Base-by-base conservation (phyloP, 2,888 invertebrate species). In the Trypoxylon attenuatum region DNA sequence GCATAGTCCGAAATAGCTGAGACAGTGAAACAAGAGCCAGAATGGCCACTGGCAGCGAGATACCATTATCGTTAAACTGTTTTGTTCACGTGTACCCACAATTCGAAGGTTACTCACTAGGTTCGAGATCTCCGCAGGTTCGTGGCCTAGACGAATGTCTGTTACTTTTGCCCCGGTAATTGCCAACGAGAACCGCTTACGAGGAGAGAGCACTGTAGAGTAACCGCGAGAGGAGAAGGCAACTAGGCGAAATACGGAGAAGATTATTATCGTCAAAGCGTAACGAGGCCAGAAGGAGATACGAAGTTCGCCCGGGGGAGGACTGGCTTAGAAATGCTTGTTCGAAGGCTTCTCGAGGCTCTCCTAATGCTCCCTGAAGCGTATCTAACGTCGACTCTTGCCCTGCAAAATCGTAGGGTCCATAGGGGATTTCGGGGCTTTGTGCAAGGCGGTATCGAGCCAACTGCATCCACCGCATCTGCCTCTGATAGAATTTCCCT, bases 361-460 rank as follows among this genome's bases (percentile, higher is more conserved):
- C n/a, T n/a, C 50, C 57, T 61, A 69, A 72, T 77, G 72, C 49
- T 74, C 59, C 70, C 61, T 45, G 62, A 72, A 74, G 76, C 77
- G 74, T 75, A 64, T 72, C 76, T 68, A 77, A 73, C 76, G 61
- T 63, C 64, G 66, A 55, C 54, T 58, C 45, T 43, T 10, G 59
- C 66, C 54, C 69, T 54, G 72, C 60, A 65, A 65, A 76, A 75
- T 69, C 75, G 66, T 43, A 53, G 67, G 62, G 47, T 68, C 62
- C 68, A 42, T 61, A 25, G 58, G 69, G 75, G 62, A 63, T 74
- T 66, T 62, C 57, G 64, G 25, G 8, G 66, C 66, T 67, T 72
- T 65, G 60, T 72, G 61, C 51, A 45, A 51, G 50, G 41, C 47
- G 41, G 23, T 55, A 41, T 19, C 45, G 52, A 45, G 49, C 51